These are phyloP conservation scores for Salminus brasiliensis DNA, from an alignment of 2,113 vertebrate genomes.

Conservation along the genomic window DNA sequence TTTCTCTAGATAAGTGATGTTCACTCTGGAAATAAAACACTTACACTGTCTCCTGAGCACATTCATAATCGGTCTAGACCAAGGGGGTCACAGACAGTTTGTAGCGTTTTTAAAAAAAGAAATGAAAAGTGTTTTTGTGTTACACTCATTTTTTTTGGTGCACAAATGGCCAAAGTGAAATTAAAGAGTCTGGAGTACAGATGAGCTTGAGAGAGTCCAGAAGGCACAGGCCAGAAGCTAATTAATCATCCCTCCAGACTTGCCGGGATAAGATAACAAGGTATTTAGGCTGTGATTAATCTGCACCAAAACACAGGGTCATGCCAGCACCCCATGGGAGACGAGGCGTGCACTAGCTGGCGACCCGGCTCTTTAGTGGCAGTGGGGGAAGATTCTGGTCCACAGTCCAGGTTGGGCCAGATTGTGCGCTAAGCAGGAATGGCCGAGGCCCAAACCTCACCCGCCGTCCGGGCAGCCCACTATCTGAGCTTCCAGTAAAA, in stretches of 20 bases:
- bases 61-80: slow-evolving; percentile 26
- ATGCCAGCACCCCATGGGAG: slow-evolving; percentile 19
- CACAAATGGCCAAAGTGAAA: slow-evolving; percentile 26
- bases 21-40: slow-evolving; percentile 28
- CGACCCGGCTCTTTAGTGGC: slow-evolving; percentile 21
- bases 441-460: slow-evolving; percentile 44
- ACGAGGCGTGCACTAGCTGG: slow-evolving; percentile 24
- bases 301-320: slow-evolving; percentile 24
- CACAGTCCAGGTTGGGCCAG: slow-evolving; percentile 17
- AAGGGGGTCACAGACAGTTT: slow-evolving; percentile 25
- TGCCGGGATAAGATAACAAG: slow-evolving; percentile 50
- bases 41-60: slow-evolving; percentile 24
- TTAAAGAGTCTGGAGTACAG: slow-evolving; percentile 40
- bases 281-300: slow-evolving; percentile 49
- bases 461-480: slow-evolving; percentile 11
- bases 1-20: slow-evolving; percentile 11
- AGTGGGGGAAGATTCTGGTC: slow-evolving; percentile 34
- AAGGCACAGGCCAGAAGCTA: slow-evolving; percentile 30
- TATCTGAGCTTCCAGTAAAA: slow-evolving; percentile 39
- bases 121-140: neutral
- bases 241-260: slow-evolving; percentile 46
- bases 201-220: slow-evolving; percentile 43
- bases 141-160: neutral
- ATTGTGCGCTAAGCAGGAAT: slow-evolving; percentile 34
- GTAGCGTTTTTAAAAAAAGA: neutral